These are phyloP conservation scores for Pipistrellus kuhlii DNA, from an alignment of 2,797 vertebrate genomes.

Conservation along the genomic window DNA sequence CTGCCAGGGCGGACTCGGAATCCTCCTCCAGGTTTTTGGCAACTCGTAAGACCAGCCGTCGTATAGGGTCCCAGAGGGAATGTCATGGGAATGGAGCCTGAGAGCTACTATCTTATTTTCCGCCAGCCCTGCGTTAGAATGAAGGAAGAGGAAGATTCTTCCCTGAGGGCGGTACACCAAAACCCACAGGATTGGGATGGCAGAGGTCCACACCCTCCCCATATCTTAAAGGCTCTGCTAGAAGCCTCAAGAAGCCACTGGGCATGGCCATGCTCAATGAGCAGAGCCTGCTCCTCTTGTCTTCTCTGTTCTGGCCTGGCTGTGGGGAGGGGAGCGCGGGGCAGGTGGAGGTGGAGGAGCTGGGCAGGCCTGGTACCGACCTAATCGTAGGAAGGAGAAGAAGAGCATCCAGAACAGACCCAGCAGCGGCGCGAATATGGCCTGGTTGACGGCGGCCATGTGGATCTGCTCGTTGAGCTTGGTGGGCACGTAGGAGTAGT, in stretches of 20 bases:
- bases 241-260: neutral
- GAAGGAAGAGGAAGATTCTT: neutral
- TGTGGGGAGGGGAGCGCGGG: neutral
- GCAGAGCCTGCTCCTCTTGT: fast-evolving
- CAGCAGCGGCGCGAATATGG: conserved; percentile 94
- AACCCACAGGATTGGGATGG: neutral
- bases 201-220: neutral
- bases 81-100: neutral
- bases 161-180: neutral
- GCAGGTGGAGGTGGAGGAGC: fast-evolving
- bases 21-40: neutral
- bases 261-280: fast-evolving
- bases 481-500: conserved; percentile 97
- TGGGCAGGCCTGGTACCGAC: conserved; percentile 83
- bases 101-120: neutral
- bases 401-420: conserved; percentile 99
- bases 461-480: conserved; percentile 96
- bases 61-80: neutral
- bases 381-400: conserved; percentile 95
- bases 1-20: neutral
- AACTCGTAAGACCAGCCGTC: neutral
- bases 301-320: neutral
- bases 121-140: neutral
- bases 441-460: conserved; percentile 93
- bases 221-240: neutral